phyloP scores from a whole-genome alignment of 2,797 vertebrate genomes.

The Trichosurus vulpecula region DNA sequence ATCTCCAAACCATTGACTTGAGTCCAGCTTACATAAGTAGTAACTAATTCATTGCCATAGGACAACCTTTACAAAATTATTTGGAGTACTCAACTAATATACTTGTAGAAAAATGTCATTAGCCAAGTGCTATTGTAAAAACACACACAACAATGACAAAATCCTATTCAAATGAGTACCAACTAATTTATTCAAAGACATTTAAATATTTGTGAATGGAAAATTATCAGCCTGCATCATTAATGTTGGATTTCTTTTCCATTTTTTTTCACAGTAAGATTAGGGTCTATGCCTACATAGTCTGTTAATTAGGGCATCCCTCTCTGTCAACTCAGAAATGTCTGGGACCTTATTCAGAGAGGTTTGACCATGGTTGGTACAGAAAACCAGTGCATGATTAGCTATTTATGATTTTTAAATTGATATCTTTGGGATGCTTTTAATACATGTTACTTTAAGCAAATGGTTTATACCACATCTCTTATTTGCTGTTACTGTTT shows the following conservation, averaged over 20 bases:
- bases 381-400: not conserved
- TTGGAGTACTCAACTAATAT: conserved; percentile 40
- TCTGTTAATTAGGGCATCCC: not conserved
- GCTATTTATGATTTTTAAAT: not conserved
- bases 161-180: not conserved
- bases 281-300: not conserved
- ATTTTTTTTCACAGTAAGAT: not conserved
- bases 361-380: not conserved
- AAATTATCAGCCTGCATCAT: not conserved
- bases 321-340: not conserved
- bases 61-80: conserved; percentile 53
- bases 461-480: not conserved
- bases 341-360: not conserved
- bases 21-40: conserved; percentile 66
- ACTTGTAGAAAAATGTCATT: conserved; percentile 22
- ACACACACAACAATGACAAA: not conserved
- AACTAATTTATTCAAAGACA: not conserved
- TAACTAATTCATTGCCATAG: conserved; percentile 67
- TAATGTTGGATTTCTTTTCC: not conserved
- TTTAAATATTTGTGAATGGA: conserved; percentile 12
- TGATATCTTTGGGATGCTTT: not conserved
- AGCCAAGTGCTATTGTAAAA: conserved; percentile 24
- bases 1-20: conserved; percentile 70
- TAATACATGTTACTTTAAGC: not conserved
- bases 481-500: not conserved